Base-by-base conservation (phyloP, 1,140 invertebrate species). In the Drosophila repleta region DNA sequence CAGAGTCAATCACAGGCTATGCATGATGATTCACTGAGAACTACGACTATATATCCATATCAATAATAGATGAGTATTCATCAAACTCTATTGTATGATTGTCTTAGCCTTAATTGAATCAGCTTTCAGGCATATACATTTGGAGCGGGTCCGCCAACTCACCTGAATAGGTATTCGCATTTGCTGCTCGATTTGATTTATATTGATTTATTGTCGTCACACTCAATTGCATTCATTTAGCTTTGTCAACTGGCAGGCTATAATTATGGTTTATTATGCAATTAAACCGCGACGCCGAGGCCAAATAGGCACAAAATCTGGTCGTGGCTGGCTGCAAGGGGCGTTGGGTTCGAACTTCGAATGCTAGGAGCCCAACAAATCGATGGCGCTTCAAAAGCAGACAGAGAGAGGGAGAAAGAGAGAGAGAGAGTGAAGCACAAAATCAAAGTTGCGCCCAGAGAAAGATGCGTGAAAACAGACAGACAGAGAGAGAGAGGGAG, bases 151-250 rank as follows among this genome's bases (percentile, higher is more conserved):
- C 15, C 17, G 39, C 15, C 7, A 17, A 43, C 7, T 29, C 15
- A 26, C 8, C 21, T 53, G 13, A 53, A 41, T 21, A 6, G 11
- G 15, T 11, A 43, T 26, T 24, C 26, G 37, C 15, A 64, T 45
- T 53, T 64, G 15, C 53, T 29, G 53, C 29, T 24, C 18, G 29
- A 48, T 65, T 57, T 57, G n/a, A 57, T 65, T 65, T 57, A 48
- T 37, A 65, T 65, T 65, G 29, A 57, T 65, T 65, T 41, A 35
- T 43, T 43, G 17, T 43, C 18, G 43, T 21, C 45, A 13, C 45
- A 46, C 11, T 46, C 48, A 29, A 49, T 49, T 49, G 48, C 21
- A 15, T 49, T 26, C 21, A 17, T 29, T 10, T 8, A 49, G 24
- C 48, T 49, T 29, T 49, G 24, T 29, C n/a, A 49, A 49, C n/a